phyloP scores from a whole-genome alignment of 2,888 invertebrate genomes.

The Drosophila tripunctata region DNA sequence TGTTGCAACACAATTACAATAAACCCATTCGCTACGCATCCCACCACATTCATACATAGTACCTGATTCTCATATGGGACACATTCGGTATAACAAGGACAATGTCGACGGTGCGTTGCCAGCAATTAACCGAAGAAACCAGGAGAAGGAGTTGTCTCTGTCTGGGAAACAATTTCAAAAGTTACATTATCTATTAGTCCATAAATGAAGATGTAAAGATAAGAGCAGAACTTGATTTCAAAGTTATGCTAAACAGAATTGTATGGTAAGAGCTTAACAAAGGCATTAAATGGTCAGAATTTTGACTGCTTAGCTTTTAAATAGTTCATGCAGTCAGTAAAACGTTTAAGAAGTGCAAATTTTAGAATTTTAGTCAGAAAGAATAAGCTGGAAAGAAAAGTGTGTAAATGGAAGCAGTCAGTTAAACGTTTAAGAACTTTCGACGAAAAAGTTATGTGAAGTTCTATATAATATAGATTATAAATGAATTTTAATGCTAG shows the following conservation, averaged over 20 bases:
- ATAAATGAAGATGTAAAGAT: slow-evolving; percentile 64
- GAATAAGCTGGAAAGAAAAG: not conserved
- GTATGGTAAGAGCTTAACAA: not conserved
- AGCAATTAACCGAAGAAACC: slow-evolving; percentile 49
- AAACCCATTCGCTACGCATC: slow-evolving; percentile 78
- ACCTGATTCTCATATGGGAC: slow-evolving; percentile 72
- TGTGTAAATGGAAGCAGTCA: not conserved
- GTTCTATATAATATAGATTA: no score
- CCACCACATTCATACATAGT: not conserved
- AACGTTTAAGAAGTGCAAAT: not conserved
- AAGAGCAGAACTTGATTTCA: slow-evolving; percentile 12
- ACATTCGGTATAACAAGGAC: slow-evolving; percentile 56
- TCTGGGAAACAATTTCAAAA: slow-evolving; percentile 66
- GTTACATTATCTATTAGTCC: slow-evolving; percentile 73
- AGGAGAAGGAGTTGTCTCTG: slow-evolving; percentile 13
- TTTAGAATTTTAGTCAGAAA: not conserved
- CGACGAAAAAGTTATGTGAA: not conserved
- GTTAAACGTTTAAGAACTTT: not conserved
- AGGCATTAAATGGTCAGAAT: not conserved
- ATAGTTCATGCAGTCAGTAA: not conserved
- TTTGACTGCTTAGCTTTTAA: not conserved
- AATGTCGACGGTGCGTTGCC: slow-evolving; percentile 25
- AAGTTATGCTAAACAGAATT: not conserved
- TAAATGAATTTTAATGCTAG: not conserved
- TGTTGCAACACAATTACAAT: slow-evolving; percentile 79